Evolutionary conservation across 1,140 invertebrate species (phyloP), one percentile per base, ranked within the genome.

Genomic region (Hylaeus anthracinus): DNA sequence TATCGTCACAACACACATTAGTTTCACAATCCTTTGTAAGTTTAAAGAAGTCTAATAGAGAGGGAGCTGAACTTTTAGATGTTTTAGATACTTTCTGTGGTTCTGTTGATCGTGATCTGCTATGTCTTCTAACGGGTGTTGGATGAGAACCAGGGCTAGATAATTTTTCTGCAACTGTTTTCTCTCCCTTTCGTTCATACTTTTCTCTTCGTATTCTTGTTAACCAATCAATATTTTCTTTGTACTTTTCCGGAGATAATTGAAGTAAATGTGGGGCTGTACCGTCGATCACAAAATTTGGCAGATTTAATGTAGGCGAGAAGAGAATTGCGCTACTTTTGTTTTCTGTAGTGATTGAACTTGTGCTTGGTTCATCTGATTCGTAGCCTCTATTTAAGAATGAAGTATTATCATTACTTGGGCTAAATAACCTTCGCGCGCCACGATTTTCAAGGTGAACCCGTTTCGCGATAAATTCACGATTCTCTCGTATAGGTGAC

Each of bases 241-340:
- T 94, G n/a, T 93, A 95, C 67, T 96, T 96, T 58, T 94, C 94
- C 0, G 96, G 96, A 1, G 96, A 97, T 92, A 95, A 95, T 61
- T 96, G 91, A 39, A 95, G 93, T 69, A 96, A 92, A 88, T 97
- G 96, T 0, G 97, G 97, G 0, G 96, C 96, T 39, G 95, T 95
- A 1, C 97, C 96, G 83, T 96, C 95, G 4, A 96, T 82, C 0
- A 96, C 96, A 83, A 94, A 97, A 92, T 97, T 96, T 0, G 97
- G 97, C 41, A 97, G 92, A 91, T 97, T 96, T 5, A 94, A 93
- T 0, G 96, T 97, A 0, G 96, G 96, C 0, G 96, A 96, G 64
- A 91, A 95, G 88, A 81, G 61, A 64, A 70, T 73, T 61, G 61
- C 76, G 0, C 64, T 48, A 69, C 41, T 76, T n/a, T 75, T 74